A percentile compares a stretch with the other conserved stretches of the same genome.
These are phyloP conservation scores for Magallana angulata DNA, from an alignment of 1,140 invertebrate genomes.

Conservation along the genomic window DNA sequence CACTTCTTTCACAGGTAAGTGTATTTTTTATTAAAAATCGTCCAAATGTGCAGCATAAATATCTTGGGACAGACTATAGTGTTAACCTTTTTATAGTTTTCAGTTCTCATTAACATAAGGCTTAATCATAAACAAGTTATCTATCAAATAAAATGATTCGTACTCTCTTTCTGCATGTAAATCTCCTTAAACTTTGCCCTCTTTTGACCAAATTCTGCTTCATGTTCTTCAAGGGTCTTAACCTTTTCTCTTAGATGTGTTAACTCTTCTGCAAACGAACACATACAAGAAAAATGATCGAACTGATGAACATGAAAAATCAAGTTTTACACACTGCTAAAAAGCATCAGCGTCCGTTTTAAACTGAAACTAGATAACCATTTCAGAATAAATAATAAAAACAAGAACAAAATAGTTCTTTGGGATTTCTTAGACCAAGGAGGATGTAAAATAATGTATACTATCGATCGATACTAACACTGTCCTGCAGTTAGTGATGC, in stretches of 20 bases:
- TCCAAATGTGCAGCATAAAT: too few species aligned
- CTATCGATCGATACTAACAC: neutral
- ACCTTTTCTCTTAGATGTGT: slow-evolving; percentile 53
- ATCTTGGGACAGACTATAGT: too few species aligned
- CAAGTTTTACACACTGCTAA: too few species aligned
- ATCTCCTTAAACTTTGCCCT: slow-evolving; percentile 94
- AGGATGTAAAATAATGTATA: slow-evolving; percentile 14
- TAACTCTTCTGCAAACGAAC: slow-evolving; percentile 58
- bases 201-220: slow-evolving; percentile 92
- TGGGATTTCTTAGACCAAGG: neutral
- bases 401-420: too few species aligned
- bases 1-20: too few species aligned
- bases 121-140: neutral
- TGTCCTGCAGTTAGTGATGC: neutral
- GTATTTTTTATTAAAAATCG: too few species aligned
- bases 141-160: neutral
- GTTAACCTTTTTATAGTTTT: too few species aligned
- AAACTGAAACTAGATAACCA: neutral
- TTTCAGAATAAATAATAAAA: too few species aligned
- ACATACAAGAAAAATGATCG: neutral
- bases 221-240: slow-evolving; percentile 71
- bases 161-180: slow-evolving; percentile 94
- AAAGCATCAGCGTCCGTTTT: too few species aligned
- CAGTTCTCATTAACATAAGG: too few species aligned
- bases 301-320: too few species aligned